These are phyloP conservation scores for Tiliacea aurago DNA, from an alignment of 2,888 invertebrate genomes.

Conservation along the genomic window DNA sequence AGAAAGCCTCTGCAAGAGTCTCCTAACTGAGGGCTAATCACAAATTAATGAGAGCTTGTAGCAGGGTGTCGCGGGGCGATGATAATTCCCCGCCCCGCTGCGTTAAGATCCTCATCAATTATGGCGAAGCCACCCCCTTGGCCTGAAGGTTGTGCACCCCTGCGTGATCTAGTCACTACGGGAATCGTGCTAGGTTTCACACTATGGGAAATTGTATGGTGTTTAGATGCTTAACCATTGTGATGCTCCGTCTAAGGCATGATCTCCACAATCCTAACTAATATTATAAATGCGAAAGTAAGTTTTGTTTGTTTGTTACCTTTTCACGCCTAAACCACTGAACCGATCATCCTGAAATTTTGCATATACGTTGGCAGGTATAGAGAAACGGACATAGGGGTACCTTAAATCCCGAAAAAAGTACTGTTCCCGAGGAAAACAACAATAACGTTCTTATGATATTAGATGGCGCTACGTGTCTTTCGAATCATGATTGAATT, in stretches of 20 bases:
- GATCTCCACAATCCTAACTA: too few relatives aligned
- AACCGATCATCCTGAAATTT: too few relatives aligned
- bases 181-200: conserved; percentile 45
- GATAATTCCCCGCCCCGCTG: conserved; percentile 89
- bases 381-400: too few relatives aligned
- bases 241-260: neutral
- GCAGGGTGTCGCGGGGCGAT: conserved; percentile 85
- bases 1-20: conserved; percentile 83
- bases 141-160: conserved; percentile 73
- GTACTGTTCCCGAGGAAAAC: too few relatives aligned
- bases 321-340: too few relatives aligned
- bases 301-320: too few relatives aligned
- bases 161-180: conserved; percentile 70
- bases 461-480: too few relatives aligned
- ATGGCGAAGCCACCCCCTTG: conserved; percentile 84
- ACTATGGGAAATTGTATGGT: conserved; percentile 22
- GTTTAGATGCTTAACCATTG: neutral
- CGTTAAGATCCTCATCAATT: conserved; percentile 90
- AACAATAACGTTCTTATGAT: too few relatives aligned
- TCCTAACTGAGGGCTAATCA: conserved; percentile 88
- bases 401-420: too few relatives aligned
- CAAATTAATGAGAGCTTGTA: conserved; percentile 89
- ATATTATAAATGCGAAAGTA: too few relatives aligned
- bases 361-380: too few relatives aligned
- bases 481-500: too few relatives aligned